phyloP scores from a whole-genome alignment of 2,797 vertebrate species.

The Lacerta viridis region DNA sequence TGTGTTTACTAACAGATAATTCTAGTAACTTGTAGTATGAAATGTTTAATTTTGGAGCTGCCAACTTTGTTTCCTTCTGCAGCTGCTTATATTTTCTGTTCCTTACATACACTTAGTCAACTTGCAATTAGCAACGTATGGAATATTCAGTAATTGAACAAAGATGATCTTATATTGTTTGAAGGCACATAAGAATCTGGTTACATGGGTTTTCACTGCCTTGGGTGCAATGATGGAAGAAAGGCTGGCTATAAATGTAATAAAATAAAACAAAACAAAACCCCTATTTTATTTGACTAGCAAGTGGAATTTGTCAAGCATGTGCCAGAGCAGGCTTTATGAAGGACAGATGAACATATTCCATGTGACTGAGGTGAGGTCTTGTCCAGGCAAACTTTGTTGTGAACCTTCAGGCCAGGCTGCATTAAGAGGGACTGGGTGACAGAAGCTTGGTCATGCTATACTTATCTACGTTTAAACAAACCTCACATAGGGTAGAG shows the following conservation, averaged over 20 bases:
- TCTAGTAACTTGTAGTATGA: constrained; percentile 27
- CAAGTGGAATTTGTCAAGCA: background rate
- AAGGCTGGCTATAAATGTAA: no score
- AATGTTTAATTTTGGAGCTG: constrained; percentile 44
- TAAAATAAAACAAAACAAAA: background rate
- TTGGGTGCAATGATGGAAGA: no score
- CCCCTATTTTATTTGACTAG: background rate
- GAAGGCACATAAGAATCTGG: no score
- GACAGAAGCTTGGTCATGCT: background rate
- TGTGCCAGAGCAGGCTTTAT: constrained; percentile 1
- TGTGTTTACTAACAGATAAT: background rate
- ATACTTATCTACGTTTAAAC: background rate
- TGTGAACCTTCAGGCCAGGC: background rate
- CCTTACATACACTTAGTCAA: constrained; percentile 39
- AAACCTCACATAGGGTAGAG: background rate
- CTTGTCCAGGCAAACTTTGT: background rate
- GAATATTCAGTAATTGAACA: constrained; percentile 10
- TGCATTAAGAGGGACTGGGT: background rate
- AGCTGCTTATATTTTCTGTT: constrained; percentile 48
- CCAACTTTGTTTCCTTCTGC: constrained; percentile 46
- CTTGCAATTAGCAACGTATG: constrained; percentile 33
- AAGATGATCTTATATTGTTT: background rate
- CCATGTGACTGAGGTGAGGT: background rate
- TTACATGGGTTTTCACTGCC: no score
- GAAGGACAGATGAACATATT: background rate